Evolutionary conservation across 2,797 vertebrate species (phyloP).

Genomic region (Echeneis naucrates): DNA sequence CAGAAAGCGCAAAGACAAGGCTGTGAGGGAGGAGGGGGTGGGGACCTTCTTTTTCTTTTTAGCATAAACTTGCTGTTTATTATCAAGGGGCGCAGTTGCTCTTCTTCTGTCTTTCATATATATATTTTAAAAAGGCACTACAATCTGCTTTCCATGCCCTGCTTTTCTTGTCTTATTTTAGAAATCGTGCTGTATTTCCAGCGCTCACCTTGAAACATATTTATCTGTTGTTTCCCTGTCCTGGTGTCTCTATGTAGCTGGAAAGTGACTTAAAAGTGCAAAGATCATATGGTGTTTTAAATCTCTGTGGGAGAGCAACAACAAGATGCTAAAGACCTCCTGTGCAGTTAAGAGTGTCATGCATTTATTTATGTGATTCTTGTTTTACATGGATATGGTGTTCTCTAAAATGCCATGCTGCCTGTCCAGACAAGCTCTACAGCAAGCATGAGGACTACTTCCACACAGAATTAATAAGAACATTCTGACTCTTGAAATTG

Average conservation of each 20-base stretch:
- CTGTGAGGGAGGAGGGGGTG: constrained; percentile 77
- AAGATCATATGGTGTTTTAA: constrained; percentile 59
- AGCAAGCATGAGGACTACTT: constrained; percentile 24
- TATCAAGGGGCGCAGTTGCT: constrained; percentile 68
- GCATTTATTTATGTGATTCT: constrained; percentile 73
- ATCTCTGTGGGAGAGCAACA: constrained; percentile 62
- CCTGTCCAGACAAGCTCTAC: constrained; percentile 48
- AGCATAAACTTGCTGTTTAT: constrained; percentile 84
- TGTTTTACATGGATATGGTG: constrained; percentile 67
- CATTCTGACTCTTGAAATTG: constrained; percentile 5
- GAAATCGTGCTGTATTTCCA: constrained; percentile 58
- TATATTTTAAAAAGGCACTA: constrained; percentile 37
- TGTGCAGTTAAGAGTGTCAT: constrained; percentile 58
- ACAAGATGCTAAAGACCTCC: constrained; percentile 67
- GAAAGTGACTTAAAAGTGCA: constrained; percentile 67
- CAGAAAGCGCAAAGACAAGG: constrained; percentile 76
- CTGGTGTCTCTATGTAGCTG: constrained; percentile 21
- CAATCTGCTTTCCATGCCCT: constrained; percentile 45
- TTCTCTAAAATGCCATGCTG: constrained; percentile 41
- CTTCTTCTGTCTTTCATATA: constrained; percentile 48
- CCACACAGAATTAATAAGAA: constrained; percentile 33
- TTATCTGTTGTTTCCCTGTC: constrained; percentile 39
- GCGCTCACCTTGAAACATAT: constrained; percentile 65
- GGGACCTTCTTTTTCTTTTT: constrained; percentile 80
- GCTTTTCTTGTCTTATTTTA: constrained; percentile 54